These are phyloP conservation scores for Blera fallax DNA, from an alignment of 2,888 invertebrate genomes.

Conservation along the genomic window DNA sequence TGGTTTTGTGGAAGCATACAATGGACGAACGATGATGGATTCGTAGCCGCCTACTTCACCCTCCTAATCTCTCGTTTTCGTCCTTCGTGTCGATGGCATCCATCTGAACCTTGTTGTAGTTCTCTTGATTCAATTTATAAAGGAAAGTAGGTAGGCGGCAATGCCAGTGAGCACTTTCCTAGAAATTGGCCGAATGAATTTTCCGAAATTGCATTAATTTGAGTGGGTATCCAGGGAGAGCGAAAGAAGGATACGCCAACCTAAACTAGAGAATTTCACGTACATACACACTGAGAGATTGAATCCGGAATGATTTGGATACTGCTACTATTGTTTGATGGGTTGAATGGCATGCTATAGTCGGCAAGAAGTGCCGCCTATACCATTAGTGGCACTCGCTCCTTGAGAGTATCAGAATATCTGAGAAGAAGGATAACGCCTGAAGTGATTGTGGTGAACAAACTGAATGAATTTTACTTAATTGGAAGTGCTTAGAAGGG, in stretches of 20 bases:
- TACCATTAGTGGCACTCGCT: background rate
- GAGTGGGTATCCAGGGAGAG: background rate
- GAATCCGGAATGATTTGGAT: constrained; percentile 29
- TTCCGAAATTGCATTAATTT: constrained; percentile 41
- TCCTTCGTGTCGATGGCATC: background rate
- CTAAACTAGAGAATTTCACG: background rate
- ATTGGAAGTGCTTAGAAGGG: constrained; percentile 51
- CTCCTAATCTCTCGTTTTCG: background rate
- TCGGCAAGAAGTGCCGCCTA: background rate
- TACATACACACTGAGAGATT: constrained; percentile 6
- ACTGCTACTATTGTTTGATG: constrained; percentile 21
- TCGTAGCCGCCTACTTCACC: background rate
- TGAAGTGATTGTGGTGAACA: constrained; percentile 46
- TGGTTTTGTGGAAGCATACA: constrained; percentile 53
- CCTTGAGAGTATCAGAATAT: background rate
- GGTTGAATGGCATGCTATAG: background rate
- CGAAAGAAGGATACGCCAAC: constrained; percentile 3
- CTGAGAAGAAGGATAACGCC: background rate
- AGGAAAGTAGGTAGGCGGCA: background rate
- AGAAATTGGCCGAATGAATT: constrained; percentile 5
- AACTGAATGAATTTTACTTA: constrained; percentile 52
- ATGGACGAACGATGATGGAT: constrained; percentile 45
- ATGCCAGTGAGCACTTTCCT: background rate
- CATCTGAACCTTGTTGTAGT: constrained; percentile 22
- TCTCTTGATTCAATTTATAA: constrained; percentile 56